A percentile compares a stretch with the other conserved stretches of the same genome.
Conservation (phyloP, 2,888 invertebrate species). For the Nemurella pictetii region DNA sequence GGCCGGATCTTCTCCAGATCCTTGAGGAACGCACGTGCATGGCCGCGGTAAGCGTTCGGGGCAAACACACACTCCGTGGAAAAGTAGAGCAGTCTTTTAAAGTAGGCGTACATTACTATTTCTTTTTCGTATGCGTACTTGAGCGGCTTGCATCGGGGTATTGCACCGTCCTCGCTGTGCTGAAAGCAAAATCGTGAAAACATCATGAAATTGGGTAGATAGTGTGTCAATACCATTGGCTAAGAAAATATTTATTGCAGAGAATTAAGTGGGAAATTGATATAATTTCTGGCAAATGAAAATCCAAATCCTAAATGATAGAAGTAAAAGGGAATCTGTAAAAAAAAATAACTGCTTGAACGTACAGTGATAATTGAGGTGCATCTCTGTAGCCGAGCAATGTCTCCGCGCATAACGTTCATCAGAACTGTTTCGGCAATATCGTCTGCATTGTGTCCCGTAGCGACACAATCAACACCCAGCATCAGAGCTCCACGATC, state of each 20-base stretch:
- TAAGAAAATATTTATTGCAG: too few relatives aligned
- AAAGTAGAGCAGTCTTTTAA: constrained; percentile 93
- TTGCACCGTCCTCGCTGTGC: constrained; percentile 73
- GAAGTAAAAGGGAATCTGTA: background rate
- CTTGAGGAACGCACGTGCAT: constrained; percentile 87
- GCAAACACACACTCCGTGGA: constrained; percentile 99
- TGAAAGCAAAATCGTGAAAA: constrained; percentile 48
- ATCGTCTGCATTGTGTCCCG: constrained; percentile 97
- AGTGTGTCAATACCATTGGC: too few relatives aligned
- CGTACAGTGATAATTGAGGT: constrained; percentile 84
- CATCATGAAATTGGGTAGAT: constrained; percentile 1
- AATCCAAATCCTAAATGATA: background rate
- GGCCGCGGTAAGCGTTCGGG: constrained; percentile 95
- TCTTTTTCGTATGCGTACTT: constrained; percentile 99
- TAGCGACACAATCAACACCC: constrained; percentile 90
- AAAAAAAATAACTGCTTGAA: background rate
- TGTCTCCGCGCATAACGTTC: constrained; percentile 96
- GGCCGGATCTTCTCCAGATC: constrained; percentile 94
- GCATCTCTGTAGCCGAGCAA: constrained; percentile 89
- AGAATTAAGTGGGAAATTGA: too few relatives aligned
- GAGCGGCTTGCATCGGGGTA: constrained; percentile 92
- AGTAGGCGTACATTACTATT: constrained; percentile 99
- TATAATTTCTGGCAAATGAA: too few relatives aligned
- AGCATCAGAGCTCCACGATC: constrained; percentile 91
- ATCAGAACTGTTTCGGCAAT: constrained; percentile 98